phyloP scores from a whole-genome alignment of 2,113 vertebrate genomes.

The Chiloscyllium plagiosum region DNA sequence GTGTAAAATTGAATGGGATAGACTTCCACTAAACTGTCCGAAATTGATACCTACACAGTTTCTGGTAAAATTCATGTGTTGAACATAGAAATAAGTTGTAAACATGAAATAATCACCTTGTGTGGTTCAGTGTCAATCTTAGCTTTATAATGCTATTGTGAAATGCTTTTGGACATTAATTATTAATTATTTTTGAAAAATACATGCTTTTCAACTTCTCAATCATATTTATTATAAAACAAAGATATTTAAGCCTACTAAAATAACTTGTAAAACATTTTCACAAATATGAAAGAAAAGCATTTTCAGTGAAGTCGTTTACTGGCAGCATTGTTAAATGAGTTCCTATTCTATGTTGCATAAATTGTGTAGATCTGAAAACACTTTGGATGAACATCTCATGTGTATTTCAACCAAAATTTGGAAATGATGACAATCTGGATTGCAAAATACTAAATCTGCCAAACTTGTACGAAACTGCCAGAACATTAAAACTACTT shows the following conservation, averaged over 20 bases:
- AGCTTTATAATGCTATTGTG: too few species aligned
- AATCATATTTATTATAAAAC: not conserved
- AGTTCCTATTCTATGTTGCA: not conserved
- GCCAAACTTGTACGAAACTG: not conserved
- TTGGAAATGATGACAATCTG: not conserved
- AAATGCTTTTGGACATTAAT: too few species aligned
- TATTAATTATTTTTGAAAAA: not conserved
- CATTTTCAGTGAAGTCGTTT: slow-evolving; percentile 1
- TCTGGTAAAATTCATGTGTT: too few species aligned
- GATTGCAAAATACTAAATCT: not conserved
- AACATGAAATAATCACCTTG: too few species aligned
- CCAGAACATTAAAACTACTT: not conserved
- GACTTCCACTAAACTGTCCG: too few species aligned
- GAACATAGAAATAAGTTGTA: too few species aligned
- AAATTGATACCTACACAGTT: too few species aligned
- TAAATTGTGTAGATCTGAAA: not conserved
- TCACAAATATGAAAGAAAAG: not conserved
- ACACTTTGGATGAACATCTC: not conserved
- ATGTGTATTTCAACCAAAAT: not conserved
- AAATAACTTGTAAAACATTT: not conserved
- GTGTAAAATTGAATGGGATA: too few species aligned
- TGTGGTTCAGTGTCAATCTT: too few species aligned
- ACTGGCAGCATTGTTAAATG: not conserved
- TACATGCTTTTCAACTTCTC: not conserved
- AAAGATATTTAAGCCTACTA: not conserved